Conservation (phyloP, 1,140 invertebrate species). For the Zaprionus africanus region DNA sequence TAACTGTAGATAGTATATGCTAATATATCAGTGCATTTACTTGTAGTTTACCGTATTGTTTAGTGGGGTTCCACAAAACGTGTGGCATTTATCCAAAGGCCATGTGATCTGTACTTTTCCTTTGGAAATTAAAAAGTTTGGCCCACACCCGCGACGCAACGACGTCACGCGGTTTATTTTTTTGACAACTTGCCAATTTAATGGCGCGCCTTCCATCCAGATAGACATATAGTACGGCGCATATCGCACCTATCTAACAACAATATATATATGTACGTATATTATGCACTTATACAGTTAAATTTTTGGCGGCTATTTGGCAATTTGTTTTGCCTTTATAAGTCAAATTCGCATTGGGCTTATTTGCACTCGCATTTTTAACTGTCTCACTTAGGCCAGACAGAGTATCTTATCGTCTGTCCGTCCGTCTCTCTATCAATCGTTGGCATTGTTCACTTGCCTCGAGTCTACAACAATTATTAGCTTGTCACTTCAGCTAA, state of each 20-base stretch:
- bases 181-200: constrained; percentile 63
- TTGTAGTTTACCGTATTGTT: not conserved
- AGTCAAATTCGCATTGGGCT: constrained; percentile 20
- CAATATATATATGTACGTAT: not conserved
- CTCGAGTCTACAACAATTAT: constrained; percentile 68
- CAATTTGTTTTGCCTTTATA: constrained; percentile 9
- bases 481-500: constrained; percentile 49
- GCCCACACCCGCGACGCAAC: constrained; percentile 7
- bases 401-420: not conserved
- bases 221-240: constrained; percentile 22
- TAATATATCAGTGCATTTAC: not conserved
- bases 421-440: constrained; percentile 33
- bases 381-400: constrained; percentile 14
- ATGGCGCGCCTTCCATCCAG: constrained; percentile 60
- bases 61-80: constrained; percentile 23
- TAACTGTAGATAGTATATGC: not conserved
- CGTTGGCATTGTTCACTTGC: constrained; percentile 63
- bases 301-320: constrained; percentile 20
- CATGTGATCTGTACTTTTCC: constrained; percentile 41
- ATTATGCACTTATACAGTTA: constrained; percentile 5
- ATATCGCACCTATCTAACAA: not conserved
- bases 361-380: constrained; percentile 16
- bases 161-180: constrained; percentile 35
- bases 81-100: constrained; percentile 45
- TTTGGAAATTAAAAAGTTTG: constrained; percentile 19